These are phyloP conservation scores for Ganaspis brasiliensis DNA, from an alignment of 2,888 invertebrate species.

Conservation along the genomic window DNA sequence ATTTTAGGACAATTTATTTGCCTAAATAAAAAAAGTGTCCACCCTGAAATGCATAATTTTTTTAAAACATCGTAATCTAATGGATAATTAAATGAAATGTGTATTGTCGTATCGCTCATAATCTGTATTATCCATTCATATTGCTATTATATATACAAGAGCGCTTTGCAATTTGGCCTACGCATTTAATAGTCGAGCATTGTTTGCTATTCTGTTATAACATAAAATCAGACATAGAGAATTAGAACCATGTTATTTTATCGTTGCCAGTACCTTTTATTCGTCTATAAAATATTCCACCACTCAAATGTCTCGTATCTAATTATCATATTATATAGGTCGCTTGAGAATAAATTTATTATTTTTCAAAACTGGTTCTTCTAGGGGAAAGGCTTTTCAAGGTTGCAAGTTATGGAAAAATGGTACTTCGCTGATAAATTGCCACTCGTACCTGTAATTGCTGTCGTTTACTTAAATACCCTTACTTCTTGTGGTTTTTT, in stretches of 20 bases:
- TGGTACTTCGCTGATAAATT: conserved; percentile 19
- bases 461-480: too few relatives aligned
- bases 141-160: not conserved
- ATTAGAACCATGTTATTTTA: conserved; percentile 22
- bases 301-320: conserved; percentile 1
- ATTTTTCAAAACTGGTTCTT: conserved; percentile 42
- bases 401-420: conserved; percentile 28
- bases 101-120: not conserved
- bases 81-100: conserved; percentile 13
- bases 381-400: conserved; percentile 34
- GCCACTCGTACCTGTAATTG: too few relatives aligned
- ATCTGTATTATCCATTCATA: conserved; percentile 7
- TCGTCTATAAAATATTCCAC: conserved; percentile 19
- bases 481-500: too few relatives aligned
- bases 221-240: not conserved
- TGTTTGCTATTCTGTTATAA: conserved; percentile 18
- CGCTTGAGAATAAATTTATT: conserved; percentile 37
- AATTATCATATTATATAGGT: conserved; percentile 38
- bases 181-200: conserved; percentile 25
- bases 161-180: conserved; percentile 7
- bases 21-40: too few relatives aligned
- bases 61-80: not conserved
- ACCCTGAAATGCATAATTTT: not conserved
- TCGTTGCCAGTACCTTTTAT: not conserved
- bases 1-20: too few relatives aligned